Evolutionary conservation across 2,797 vertebrate genomes (phyloP).

Genomic region (Tadarida brasiliensis): DNA sequence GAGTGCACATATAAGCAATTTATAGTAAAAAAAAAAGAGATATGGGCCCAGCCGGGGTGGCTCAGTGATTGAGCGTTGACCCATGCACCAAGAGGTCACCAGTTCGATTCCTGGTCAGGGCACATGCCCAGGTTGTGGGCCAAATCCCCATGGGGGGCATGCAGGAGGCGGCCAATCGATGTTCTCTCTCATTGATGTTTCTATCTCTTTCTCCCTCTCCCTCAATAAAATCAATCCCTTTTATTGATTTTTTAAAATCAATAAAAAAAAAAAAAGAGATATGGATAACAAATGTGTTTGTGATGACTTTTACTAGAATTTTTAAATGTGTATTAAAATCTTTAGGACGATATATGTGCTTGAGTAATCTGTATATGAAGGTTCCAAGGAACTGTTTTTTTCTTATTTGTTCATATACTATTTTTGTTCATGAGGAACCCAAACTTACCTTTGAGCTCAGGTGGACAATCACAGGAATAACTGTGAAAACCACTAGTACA

Average conservation of each 20-base stretch:
- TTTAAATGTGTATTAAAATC: not conserved
- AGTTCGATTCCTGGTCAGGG: too few species aligned
- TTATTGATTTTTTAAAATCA: too few species aligned
- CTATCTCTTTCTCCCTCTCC: too few species aligned
- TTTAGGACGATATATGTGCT: not conserved
- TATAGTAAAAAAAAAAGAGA: not conserved
- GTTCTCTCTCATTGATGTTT: too few species aligned
- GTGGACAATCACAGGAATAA: conserved; percentile 93
- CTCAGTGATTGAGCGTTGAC: too few species aligned
- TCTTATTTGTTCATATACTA: not conserved
- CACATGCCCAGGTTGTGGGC: too few species aligned
- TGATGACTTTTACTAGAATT: not conserved
- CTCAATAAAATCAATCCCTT: too few species aligned
- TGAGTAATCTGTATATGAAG: not conserved
- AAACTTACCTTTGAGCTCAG: conserved; percentile 91
- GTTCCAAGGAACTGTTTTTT: not conserved
- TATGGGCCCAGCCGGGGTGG: too few species aligned
- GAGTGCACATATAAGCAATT: not conserved
- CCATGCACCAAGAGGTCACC: too few species aligned
- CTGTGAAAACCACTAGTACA: conserved; percentile 90
- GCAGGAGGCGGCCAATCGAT: too few species aligned
- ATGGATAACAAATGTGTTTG: not conserved
- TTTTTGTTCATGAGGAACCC: not conserved
- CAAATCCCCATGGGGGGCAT: too few species aligned
- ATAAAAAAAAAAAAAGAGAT: not conserved